Evolutionary conservation across 1,140 invertebrate genomes (phyloP).

Genomic region (Aphaenogaster ashmeadi): DNA sequence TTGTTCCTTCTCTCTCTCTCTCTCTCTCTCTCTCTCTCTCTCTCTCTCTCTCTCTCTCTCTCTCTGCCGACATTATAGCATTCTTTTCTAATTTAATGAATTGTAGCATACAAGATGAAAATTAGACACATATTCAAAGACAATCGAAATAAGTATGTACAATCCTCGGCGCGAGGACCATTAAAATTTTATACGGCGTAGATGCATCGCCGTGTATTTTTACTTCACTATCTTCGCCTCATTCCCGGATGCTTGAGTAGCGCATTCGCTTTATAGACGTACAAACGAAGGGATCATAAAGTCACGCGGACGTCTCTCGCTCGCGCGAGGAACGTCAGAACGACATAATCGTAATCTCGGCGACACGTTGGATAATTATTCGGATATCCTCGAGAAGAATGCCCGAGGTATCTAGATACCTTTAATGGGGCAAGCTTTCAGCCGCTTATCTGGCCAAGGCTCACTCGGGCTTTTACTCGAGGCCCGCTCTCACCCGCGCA

Average conservation of each 20-base stretch:
- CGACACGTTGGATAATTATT: conserved; percentile 83
- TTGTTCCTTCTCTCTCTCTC: neutral
- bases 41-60: neutral
- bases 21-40: neutral
- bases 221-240: neutral
- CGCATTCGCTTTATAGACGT: conserved; percentile 42
- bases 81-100: conserved; percentile 16
- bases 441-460: conserved; percentile 82
- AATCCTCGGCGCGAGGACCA: neutral
- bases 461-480: conserved; percentile 82
- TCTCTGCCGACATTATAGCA: neutral
- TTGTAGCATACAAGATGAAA: neutral
- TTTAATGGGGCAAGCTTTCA: conserved; percentile 86
- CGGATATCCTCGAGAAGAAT: conserved; percentile 82
- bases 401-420: conserved; percentile 82
- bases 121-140: neutral
- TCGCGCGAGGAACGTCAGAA: conserved; percentile 58
- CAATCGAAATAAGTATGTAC: neutral
- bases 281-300: conserved; percentile 67
- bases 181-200: conserved; percentile 30
- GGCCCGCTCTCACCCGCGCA: conserved; percentile 77
- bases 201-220: conserved; percentile 49
- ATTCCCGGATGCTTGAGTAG: conserved; percentile 23
- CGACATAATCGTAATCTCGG: conserved; percentile 80
- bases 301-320: conserved; percentile 69